Evolutionary conservation across 1,140 invertebrate species (phyloP).

Genomic region (Drosophila aff.): DNA sequence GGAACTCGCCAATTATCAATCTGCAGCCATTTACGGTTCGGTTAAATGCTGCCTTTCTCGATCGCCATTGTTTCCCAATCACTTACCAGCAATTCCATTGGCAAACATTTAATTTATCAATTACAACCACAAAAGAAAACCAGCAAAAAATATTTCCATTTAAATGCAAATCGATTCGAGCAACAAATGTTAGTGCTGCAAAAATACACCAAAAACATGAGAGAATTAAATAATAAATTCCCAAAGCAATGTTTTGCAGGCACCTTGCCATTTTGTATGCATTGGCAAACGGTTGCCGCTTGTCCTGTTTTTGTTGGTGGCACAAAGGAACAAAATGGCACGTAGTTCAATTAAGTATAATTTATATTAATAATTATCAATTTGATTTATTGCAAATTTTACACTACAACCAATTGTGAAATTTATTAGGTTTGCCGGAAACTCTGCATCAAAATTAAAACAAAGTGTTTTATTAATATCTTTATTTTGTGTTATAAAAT

Average conservation of each 20-base stretch:
- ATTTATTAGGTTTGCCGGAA: not conserved
- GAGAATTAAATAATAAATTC: constrained; percentile 29
- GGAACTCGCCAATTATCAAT: constrained; percentile 15
- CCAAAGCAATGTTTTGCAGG: constrained; percentile 15
- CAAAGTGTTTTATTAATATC: not conserved
- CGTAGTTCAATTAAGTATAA: constrained; percentile 11
- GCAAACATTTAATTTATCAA: constrained; percentile 41
- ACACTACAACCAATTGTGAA: not conserved
- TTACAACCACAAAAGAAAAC: constrained; percentile 1
- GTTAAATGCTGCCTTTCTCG: constrained; percentile 9
- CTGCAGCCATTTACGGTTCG: not conserved
- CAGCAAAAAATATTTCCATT: constrained; percentile 11
- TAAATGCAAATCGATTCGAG: constrained; percentile 18
- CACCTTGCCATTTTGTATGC: constrained; percentile 3
- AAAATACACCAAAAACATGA: constrained; percentile 7
- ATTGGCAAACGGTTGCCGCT: not conserved
- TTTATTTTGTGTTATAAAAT: too few species aligned
- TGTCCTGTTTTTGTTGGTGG: not conserved
- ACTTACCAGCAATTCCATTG: constrained; percentile 11
- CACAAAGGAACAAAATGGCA: not conserved
- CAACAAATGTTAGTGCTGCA: not conserved
- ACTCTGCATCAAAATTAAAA: not conserved
- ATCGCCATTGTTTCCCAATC: constrained; percentile 32
- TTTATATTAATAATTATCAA: constrained; percentile 9
- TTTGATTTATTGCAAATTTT: constrained; percentile 5